Percentiles rank a stretch among this genome's conserved stretches.
These are phyloP conservation scores for Anniella stebbinsi DNA, from an alignment of 2,797 vertebrate genomes.

Conservation along the genomic window DNA sequence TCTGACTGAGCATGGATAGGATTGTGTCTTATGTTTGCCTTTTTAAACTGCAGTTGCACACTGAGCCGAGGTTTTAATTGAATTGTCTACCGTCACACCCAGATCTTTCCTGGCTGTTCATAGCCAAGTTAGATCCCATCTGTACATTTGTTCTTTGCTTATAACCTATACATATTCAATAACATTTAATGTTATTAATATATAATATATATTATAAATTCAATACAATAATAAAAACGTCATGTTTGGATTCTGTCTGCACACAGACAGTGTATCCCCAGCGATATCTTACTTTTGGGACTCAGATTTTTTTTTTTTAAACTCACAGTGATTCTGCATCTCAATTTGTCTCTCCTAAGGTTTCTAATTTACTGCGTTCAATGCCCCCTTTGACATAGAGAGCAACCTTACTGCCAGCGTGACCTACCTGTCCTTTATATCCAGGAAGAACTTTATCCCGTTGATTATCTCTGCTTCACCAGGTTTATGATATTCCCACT, in stretches of 20 bases:
- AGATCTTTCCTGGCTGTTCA: too few relatives aligned
- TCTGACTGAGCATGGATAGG: too few relatives aligned
- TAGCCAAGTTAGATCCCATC: too few relatives aligned
- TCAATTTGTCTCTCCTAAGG: neutral
- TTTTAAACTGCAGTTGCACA: too few relatives aligned
- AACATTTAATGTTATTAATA: too few relatives aligned
- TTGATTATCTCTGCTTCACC: constrained; percentile 8
- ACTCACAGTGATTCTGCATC: neutral
- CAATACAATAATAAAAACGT: neutral
- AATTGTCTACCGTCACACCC: too few relatives aligned
- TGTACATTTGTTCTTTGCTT: too few relatives aligned
- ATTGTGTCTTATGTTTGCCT: too few relatives aligned
- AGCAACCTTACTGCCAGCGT: neutral
- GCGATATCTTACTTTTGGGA: neutral
- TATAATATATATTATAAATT: too few relatives aligned
- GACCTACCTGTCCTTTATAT: neutral
- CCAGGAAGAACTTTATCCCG: neutral
- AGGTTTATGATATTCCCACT: neutral
- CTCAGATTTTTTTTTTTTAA: neutral
- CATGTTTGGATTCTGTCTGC: neutral
- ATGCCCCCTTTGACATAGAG: neutral
- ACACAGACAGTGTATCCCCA: neutral
- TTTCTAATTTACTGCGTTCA: neutral
- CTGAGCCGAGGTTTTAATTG: too few relatives aligned
- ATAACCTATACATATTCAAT: too few relatives aligned